Conservation (phyloP, 2,888 invertebrate species). For the Rhaphigaster nebulosa region DNA sequence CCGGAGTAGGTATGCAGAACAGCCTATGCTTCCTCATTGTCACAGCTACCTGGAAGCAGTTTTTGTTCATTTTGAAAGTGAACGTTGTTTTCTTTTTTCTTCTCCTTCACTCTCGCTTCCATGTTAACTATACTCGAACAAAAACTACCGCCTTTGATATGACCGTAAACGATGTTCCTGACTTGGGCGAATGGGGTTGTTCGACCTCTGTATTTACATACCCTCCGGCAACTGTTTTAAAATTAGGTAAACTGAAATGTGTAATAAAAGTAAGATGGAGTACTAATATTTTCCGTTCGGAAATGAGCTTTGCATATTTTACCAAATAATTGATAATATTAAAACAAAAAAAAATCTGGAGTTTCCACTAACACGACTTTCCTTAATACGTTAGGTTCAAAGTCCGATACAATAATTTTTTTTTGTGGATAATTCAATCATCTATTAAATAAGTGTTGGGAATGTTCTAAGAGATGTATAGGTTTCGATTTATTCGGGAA, state of each 20-base stretch:
- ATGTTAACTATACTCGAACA: slow-evolving; percentile 13
- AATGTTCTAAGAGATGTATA: no score
- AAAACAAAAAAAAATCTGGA: no score
- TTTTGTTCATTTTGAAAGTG: slow-evolving; percentile 46
- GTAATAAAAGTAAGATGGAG: not conserved
- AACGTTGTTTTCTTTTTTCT: slow-evolving; percentile 39
- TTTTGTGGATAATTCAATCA: no score
- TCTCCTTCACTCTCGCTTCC: not conserved
- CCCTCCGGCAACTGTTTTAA: not conserved
- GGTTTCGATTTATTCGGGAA: no score
- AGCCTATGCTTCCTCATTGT: slow-evolving; percentile 42
- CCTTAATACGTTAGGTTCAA: no score
- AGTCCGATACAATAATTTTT: no score
- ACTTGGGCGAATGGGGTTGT: not conserved
- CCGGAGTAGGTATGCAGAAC: not conserved
- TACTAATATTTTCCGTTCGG: not conserved
- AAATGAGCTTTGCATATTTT: not conserved
- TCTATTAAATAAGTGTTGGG: no score
- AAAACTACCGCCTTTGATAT: slow-evolving; percentile 42
- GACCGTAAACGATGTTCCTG: slow-evolving; percentile 25
- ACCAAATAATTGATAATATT: not conserved
- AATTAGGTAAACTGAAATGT: slow-evolving; percentile 6
- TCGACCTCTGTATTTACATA: not conserved
- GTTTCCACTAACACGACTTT: no score
- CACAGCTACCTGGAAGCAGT: slow-evolving; percentile 1